Percentiles rank a stretch among this genome's conserved stretches.
phyloP scores from a whole-genome alignment of 2,113 vertebrate species.

The Solenodon paradoxus region DNA sequence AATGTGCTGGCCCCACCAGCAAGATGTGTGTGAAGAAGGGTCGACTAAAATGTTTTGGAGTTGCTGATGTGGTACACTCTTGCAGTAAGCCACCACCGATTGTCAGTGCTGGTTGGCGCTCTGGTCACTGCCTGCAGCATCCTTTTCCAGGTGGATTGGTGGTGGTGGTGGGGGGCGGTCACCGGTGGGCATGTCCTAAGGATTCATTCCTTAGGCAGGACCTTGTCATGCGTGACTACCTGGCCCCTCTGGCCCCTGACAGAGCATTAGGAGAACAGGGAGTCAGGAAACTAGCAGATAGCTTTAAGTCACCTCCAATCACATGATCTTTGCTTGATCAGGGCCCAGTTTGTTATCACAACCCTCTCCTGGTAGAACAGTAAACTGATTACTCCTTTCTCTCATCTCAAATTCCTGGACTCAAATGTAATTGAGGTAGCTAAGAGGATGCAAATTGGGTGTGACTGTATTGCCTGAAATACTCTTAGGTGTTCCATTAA shows the following conservation, averaged over 20 bases:
- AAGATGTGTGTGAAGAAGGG: neutral
- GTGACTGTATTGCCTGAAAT: neutral
- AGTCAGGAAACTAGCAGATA: neutral
- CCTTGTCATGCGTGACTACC: constrained; percentile 20
- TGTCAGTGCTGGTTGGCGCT: constrained; percentile 32
- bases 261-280: constrained; percentile 17
- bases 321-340: constrained; percentile 24
- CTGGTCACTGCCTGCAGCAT: no score
- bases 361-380: neutral
- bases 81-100: neutral
- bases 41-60: neutral
- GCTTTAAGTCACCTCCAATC: constrained; percentile 2
- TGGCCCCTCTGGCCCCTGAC: neutral
- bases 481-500: neutral
- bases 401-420: neutral
- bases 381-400: neutral
- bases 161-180: neutral
- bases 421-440: neutral
- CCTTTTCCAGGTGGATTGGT: no score
- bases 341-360: neutral
- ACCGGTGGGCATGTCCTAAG: constrained; percentile 43
- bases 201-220: constrained; percentile 45
- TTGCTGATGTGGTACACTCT: neutral
- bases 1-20: neutral
- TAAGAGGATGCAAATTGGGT: neutral